Evolutionary conservation across 2,113 vertebrate species (phyloP).

Genomic region (Cyprinus carpio): DNA sequence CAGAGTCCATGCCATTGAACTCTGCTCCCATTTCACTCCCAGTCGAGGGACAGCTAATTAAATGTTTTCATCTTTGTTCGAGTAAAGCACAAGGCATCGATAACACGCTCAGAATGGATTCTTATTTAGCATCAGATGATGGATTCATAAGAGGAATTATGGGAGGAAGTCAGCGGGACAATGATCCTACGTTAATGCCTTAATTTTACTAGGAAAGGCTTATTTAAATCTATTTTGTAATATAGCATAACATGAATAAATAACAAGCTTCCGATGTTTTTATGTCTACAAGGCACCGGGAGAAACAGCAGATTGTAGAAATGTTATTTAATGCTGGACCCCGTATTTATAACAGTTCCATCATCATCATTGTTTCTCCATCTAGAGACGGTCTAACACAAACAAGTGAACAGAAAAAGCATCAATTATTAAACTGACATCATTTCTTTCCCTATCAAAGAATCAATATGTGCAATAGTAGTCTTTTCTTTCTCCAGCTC

Average conservation of each 20-base stretch:
- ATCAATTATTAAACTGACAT: conserved; percentile 35
- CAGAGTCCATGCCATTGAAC: too few relatives aligned
- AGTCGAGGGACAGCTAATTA: too few relatives aligned
- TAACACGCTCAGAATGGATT: too few relatives aligned
- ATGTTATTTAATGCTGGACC: neutral
- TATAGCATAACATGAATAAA: conserved; percentile 12
- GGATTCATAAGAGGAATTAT: too few relatives aligned
- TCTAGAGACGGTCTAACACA: neutral
- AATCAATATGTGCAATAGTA: neutral
- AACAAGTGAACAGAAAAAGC: neutral
- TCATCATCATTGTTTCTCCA: neutral
- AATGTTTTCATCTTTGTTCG: too few relatives aligned
- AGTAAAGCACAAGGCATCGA: too few relatives aligned
- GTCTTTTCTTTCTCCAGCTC: neutral
- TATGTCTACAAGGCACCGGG: neutral
- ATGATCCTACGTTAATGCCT: neutral
- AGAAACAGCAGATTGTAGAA: neutral
- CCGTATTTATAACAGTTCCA: neutral
- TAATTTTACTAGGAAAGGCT: neutral
- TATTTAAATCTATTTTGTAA: neutral
- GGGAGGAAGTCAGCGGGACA: neutral
- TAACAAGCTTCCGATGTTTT: neutral
- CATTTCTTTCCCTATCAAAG: conserved; percentile 13
- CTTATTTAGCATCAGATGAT: too few relatives aligned
- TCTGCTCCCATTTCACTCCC: too few relatives aligned